phyloP scores from a whole-genome alignment of 2,113 vertebrate species.

The Clarias batrachus region DNA sequence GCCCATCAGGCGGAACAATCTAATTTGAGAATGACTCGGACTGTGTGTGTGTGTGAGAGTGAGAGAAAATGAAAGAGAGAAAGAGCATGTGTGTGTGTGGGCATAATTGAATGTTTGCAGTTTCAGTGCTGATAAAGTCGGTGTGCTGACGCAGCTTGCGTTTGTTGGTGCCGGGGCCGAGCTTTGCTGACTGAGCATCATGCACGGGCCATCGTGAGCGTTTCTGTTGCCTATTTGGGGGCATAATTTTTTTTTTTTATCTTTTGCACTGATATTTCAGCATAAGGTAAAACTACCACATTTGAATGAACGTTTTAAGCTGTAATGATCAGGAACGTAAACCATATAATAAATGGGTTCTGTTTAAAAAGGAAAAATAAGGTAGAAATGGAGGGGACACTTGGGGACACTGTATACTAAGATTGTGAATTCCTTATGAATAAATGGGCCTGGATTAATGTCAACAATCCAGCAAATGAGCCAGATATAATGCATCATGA shows the following conservation, averaged over 20 bases:
- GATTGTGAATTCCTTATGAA: not conserved
- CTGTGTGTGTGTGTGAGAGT: conserved; percentile 1
- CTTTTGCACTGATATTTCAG: conserved; percentile 12
- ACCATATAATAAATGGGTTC: not conserved
- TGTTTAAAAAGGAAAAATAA: not conserved
- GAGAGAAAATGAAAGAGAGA: not conserved
- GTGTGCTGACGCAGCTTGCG: conserved; percentile 38
- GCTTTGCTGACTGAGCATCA: conserved; percentile 60
- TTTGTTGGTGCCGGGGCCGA: not conserved
- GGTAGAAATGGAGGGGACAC: not conserved
- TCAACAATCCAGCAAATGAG: not conserved
- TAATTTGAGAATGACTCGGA: conserved; percentile 63
- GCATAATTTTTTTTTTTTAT: too few species aligned
- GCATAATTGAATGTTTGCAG: conserved; percentile 59
- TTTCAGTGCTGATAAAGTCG: conserved; percentile 58
- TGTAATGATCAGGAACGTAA: not conserved
- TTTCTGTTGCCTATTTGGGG: conserved; percentile 6
- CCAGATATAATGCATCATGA: not conserved
- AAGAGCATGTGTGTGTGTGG: conserved; percentile 6
- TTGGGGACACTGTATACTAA: not conserved
- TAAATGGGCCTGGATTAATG: not conserved
- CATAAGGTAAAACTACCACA: conserved; percentile 1
- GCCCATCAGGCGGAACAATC: conserved; percentile 58
- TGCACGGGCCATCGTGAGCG: conserved; percentile 57
- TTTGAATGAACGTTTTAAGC: not conserved